Base-by-base conservation (phyloP, 2,113 vertebrate species). In the Polyodon spathula region DNA sequence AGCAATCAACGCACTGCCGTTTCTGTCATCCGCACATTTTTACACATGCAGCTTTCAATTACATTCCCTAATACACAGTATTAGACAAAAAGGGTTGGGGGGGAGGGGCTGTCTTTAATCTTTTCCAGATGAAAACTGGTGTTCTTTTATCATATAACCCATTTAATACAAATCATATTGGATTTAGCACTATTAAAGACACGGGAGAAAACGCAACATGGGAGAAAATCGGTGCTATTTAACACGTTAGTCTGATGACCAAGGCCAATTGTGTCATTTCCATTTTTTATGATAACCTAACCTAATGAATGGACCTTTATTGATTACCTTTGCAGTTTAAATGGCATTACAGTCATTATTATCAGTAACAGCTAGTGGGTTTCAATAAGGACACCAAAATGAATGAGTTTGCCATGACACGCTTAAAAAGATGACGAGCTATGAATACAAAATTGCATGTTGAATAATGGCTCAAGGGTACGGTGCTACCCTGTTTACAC, bases 1-100 rank as follows among this genome's bases (percentile, higher is more conserved):
- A 93, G 81, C 82, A 83, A 86, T 95, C 92, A 93, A 92, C 88
- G 75, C 76, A 77, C 88, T 84, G 89, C 83, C 90, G 81, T 78
- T 78, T 81, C 84, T 84, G 66, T 94, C 91, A 88, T 81, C 85
- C 82, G 74, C 87, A 89, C 87, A 12, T 87, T 84, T 86, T 83
- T 80, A 87, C 90, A 91, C 72, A 56, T 86, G 87, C 83, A 82
- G 78, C 68, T 70, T 37, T 69, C 66, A 75, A 71, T 73, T 81
- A 77, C 68, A 76, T 76, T 71, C 80, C 70, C 73, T 81, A 71
- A 81, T 80, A 78, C 72, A 76, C 68, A 80, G 71, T 81, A 83
- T 75, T 75, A 66, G 71, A 56, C 67, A 68, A 57, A 57, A 38
- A 37, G 60, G 67, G 64, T 57, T 46, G 63, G 57, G 66, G 64